Evolutionary conservation across 2,797 vertebrate genomes (phyloP).

Genomic region (Yasuhikotakia modesta): DNA sequence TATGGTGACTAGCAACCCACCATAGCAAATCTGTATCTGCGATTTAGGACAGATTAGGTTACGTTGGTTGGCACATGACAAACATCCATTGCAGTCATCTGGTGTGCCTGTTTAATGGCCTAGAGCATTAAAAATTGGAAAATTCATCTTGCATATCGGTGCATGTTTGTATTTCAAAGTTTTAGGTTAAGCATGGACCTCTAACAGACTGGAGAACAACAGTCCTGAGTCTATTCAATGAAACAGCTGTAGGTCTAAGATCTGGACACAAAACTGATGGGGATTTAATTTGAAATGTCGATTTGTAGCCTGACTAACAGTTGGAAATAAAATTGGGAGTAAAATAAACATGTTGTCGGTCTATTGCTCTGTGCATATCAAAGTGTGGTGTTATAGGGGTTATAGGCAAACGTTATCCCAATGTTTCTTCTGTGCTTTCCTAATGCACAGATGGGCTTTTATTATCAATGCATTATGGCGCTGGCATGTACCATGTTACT

Average conservation of each 20-base stretch:
- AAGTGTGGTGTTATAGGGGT: too few relatives aligned
- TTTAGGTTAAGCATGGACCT: neutral
- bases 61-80: neutral
- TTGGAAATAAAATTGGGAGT: constrained; percentile 68
- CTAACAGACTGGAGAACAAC: neutral
- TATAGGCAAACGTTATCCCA: too few relatives aligned
- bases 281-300: neutral
- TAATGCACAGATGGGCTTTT: too few relatives aligned
- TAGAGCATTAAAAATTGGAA: neutral
- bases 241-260: neutral
- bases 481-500: too few relatives aligned
- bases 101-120: constrained; percentile 33
- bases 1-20: constrained; percentile 1
- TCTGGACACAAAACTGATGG: neutral
- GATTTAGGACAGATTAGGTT: neutral
- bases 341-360: constrained; percentile 43
- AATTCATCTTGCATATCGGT: neutral
- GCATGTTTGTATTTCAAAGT: constrained; percentile 9
- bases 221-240: neutral
- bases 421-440: neutral
- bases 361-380: neutral
- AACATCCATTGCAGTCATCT: constrained; percentile 5
- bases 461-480: too few relatives aligned
- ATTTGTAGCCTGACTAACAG: constrained; percentile 59
- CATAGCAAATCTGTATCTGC: neutral